Evolutionary conservation across 2,797 vertebrate genomes (phyloP).

Genomic region (Pseudocheirus occidentalis): DNA sequence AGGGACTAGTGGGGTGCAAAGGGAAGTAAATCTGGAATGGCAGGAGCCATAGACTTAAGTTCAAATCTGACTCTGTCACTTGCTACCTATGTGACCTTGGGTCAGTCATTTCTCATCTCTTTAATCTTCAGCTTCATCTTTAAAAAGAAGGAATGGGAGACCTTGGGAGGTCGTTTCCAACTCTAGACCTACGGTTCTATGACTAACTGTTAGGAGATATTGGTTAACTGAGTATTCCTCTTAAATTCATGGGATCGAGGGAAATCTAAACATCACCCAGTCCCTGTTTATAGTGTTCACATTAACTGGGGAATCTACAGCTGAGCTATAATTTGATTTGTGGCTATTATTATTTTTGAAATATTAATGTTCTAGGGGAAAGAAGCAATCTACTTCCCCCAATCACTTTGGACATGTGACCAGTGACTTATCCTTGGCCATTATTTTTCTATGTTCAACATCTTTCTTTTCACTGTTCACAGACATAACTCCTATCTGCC

Average conservation of each 20-base stretch:
- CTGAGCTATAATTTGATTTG: conserved; percentile 42
- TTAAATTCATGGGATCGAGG: background rate
- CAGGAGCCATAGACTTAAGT: background rate
- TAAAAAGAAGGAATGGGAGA: background rate
- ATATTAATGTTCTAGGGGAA: conserved; percentile 54
- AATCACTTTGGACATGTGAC: conserved; percentile 54
- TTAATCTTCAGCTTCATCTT: background rate
- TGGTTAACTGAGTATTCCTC: background rate
- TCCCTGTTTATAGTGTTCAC: background rate
- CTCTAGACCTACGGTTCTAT: background rate
- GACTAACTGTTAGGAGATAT: background rate
- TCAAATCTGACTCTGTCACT: background rate
- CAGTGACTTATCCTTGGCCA: conserved; percentile 54
- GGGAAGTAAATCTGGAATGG: background rate
- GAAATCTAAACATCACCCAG: background rate
- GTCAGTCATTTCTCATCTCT: background rate
- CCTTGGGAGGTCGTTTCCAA: background rate
- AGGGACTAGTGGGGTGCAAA: background rate
- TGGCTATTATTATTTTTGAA: conserved; percentile 3
- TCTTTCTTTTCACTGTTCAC: conserved; percentile 69
- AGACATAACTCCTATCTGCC: conserved; percentile 66
- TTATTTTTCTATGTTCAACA: conserved; percentile 58
- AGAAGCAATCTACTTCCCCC: conserved; percentile 51
- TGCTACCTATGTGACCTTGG: background rate
- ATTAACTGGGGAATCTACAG: conserved; percentile 14